Base-by-base conservation (phyloP, 53 echinoderm and acorn worm species). In the Temnopleurus reevesii region DNA sequence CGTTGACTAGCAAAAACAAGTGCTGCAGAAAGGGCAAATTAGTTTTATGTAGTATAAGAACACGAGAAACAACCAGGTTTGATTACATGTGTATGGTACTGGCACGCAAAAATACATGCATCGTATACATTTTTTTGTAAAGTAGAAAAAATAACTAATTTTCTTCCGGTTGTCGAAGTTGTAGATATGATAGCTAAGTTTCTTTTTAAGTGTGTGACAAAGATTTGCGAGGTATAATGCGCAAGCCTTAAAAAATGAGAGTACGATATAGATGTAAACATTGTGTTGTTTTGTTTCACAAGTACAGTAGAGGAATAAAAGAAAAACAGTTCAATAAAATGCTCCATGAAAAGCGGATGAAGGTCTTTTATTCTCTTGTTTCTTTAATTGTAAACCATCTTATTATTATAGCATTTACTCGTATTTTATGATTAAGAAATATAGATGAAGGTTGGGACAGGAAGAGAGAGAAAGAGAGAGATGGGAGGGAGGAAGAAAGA, bases 171-270 rank as follows among this genome's bases (percentile, higher is more conserved):
- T 25, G 71, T 41, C 23, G 21, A 41, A 71, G 71, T 71, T 41
- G 71, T 71, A 71, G 71, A 71, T n/a, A n/a, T 71, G n/a, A 71
- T 71, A 21, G 71, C 41, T n/a, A 41, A 71, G 41, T 71, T 49
- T 71, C 41, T 38, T 41, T 35, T 49, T 79, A 83, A 25, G 83
- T 83, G 83, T 83, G 83, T 83, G 83, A 83, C 27, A 21, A 35
- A 55, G 19, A 83, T 54, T 83, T 83, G 83, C 35, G 56, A 54
- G 19, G 55, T 83, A 55, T 49, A 83, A 31, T 83, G 83, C 83
- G 83, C 83, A 83, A 83, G 83, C 83, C 83, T 83, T 83, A 83
- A 47, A 55, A 83, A 83, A 82, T 53, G 55, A 82, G 36, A 83
- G 56, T 83, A 83, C 55, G 83, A 83, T 83, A 56, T 83, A 15